Percentiles rank a stretch among this genome's conserved stretches.
Evolutionary conservation across 2,113 vertebrate species (phyloP).

Genomic region (Glareola pratincola): DNA sequence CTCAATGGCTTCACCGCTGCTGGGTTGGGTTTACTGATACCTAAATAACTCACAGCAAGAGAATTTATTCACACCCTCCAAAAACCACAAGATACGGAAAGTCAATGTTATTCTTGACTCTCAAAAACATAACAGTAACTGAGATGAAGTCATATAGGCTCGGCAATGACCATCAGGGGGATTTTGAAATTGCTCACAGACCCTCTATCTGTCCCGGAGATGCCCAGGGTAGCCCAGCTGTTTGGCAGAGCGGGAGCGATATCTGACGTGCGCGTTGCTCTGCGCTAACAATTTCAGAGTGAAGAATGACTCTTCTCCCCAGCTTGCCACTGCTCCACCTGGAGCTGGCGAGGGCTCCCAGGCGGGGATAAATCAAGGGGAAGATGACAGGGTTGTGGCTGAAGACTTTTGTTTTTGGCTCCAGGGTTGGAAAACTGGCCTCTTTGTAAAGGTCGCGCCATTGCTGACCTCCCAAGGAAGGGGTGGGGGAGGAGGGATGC

Average conservation of each 20-base stretch:
- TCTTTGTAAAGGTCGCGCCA: not conserved
- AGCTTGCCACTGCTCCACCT: not conserved
- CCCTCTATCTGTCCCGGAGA: not conserved
- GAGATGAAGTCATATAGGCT: slow-evolving; percentile 72
- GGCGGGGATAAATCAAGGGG: not conserved
- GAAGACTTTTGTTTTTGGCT: not conserved
- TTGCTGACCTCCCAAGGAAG: not conserved
- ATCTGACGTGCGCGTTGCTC: not conserved
- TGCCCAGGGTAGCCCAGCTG: slow-evolving; percentile 39
- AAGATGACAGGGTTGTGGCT: not conserved
- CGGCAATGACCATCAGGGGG: slow-evolving; percentile 54
- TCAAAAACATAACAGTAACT: slow-evolving; percentile 52
- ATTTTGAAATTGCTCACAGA: slow-evolving; percentile 52
- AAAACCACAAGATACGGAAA: slow-evolving; percentile 75
- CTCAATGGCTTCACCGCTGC: not conserved
- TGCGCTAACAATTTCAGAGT: not conserved
- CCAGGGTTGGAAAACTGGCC: not conserved
- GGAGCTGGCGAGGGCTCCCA: not conserved
- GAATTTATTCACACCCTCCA: slow-evolving; percentile 72
- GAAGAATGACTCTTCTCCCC: not conserved
- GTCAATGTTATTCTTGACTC: slow-evolving; percentile 66
- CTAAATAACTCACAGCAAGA: slow-evolving; percentile 58
- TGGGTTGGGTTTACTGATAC: slow-evolving; percentile 41
- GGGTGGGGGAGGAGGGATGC: not conserved
- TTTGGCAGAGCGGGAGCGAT: not conserved